Base-by-base conservation (phyloP, 1,140 invertebrate species). In the Asbolus verrucosus region DNA sequence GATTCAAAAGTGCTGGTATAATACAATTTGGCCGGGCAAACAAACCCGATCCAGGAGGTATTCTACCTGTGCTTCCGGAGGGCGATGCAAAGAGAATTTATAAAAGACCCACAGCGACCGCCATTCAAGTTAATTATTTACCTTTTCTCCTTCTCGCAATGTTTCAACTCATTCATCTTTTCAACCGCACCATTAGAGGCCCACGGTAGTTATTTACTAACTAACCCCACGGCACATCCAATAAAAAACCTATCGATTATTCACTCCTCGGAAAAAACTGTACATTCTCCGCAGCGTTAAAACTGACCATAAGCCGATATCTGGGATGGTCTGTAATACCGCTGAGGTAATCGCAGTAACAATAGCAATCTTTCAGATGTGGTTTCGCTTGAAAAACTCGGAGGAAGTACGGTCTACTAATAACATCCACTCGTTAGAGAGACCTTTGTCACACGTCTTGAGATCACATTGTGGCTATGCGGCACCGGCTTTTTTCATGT, bases 161-260 rank as follows among this genome's bases (percentile, higher is more conserved):
- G 33, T 41, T 39, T 63, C 33, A 38, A 63, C 39, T 54, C 66
- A 68, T 68, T 68, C 66, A 68, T 68, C 66, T 61, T 60, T 60
- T 60, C 66, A 43, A 68, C 66, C 66, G 36, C 66, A 68, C 46
- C 66, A 68, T 68, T 68, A 68, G 50, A 33, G 19, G 33, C 30
- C 54, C 50, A n/a, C 15, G 30, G 46, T 67, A 24, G 66, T 38
- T 68, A 68, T 68, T 68, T 60, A 63, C 61, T 41, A 63, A 41
- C 61, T 39, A 39, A 30, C 61, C 61, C 46, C 19, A 24, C 19
- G 46, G 46, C 46, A 54, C 46, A 54, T 54, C 21, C 46, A 54
- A 54, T 54, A 54, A 54, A 54, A 54, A 54, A 54, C 18, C 46
- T 21, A 54, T 54, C 46, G 46, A 54, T 54, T 54, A 54, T 54